phyloP scores from a whole-genome alignment of 2,113 vertebrate species.

The Cryptomyrus ogoouensis region DNA sequence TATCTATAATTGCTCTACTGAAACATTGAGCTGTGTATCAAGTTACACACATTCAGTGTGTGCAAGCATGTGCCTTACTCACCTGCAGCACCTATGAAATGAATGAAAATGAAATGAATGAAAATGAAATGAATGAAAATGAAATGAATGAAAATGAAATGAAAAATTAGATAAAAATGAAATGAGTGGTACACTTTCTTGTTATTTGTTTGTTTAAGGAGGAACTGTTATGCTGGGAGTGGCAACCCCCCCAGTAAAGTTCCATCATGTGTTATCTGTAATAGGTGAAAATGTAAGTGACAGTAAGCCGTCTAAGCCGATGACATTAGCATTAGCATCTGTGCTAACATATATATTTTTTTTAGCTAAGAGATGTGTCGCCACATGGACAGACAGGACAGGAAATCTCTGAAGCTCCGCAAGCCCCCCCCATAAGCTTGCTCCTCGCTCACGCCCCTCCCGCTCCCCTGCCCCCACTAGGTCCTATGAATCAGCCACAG shows the following conservation, averaged over 20 bases:
- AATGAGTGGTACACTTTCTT: too few relatives aligned
- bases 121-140: not conserved
- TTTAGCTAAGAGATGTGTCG: not conserved
- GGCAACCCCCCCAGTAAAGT: not conserved
- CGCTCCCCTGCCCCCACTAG: slow-evolving; percentile 3
- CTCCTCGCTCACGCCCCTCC: not conserved
- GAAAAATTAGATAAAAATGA: too few relatives aligned
- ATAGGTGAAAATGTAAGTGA: not conserved
- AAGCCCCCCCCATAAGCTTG: not conserved
- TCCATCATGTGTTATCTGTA: not conserved
- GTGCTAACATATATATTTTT: not conserved
- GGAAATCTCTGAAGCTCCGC: not conserved
- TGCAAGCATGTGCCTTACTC: not conserved
- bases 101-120: not conserved
- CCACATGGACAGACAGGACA: not conserved
- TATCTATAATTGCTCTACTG: not conserved
- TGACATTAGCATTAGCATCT: not conserved
- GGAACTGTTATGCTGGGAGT: not conserved
- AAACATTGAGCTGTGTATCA: not conserved
- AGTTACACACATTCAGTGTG: not conserved
- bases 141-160: too few relatives aligned
- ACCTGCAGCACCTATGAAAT: not conserved
- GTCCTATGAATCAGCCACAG: slow-evolving; percentile 28
- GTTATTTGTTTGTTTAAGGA: not conserved
- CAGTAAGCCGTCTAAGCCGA: not conserved